phyloP scores from a whole-genome alignment of 2,113 vertebrate genomes.

The Caracal caracal region DNA sequence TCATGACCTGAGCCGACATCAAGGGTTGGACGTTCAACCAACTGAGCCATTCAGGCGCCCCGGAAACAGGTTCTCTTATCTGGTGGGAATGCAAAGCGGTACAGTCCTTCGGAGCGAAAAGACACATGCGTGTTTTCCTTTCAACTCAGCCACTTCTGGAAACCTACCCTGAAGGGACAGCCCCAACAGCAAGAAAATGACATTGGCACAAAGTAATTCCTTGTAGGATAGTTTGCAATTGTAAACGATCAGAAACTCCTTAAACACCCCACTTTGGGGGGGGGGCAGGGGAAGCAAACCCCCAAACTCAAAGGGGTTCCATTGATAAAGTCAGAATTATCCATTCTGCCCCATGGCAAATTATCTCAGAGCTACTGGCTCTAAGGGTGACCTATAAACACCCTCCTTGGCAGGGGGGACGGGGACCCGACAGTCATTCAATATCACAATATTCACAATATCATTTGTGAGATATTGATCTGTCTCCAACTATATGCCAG shows the following conservation, averaged over 20 bases:
- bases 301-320: background rate
- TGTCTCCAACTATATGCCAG: background rate
- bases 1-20: too few relatives aligned
- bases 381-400: background rate
- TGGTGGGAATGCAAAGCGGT: background rate
- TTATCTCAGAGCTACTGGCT: too few relatives aligned
- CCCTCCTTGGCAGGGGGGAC: background rate
- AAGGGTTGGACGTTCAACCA: too few relatives aligned
- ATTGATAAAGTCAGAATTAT: background rate
- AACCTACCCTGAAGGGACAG: background rate
- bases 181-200: background rate
- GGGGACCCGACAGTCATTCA: background rate
- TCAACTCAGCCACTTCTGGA: background rate
- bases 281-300: background rate
- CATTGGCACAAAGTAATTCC: background rate
- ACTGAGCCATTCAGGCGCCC: too few relatives aligned
- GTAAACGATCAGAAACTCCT: background rate
- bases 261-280: background rate
- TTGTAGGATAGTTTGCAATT: too few relatives aligned
- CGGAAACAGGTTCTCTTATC: background rate
- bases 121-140: background rate
- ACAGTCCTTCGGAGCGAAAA: too few relatives aligned
- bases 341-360: background rate
- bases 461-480: background rate
- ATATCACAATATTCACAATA: too few relatives aligned